Conservation (phyloP, 2,113 vertebrate species). For the Tetrax tetrax region DNA sequence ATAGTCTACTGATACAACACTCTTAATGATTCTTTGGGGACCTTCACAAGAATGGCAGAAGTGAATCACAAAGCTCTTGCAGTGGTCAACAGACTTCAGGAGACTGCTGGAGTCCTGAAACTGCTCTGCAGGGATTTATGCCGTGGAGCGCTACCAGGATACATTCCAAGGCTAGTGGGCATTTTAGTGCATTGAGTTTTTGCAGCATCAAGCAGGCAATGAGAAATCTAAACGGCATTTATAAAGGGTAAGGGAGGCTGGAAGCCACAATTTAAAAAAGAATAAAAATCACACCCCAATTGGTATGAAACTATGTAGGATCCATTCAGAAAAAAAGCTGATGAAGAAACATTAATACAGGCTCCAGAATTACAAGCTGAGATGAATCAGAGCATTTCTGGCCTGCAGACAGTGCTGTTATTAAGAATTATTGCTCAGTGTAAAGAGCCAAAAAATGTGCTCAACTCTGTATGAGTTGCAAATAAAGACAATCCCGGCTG, state of each 20-base stretch:
- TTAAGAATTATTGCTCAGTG: conserved; percentile 40
- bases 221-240: background rate
- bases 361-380: conserved; percentile 41
- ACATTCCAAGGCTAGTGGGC: background rate
- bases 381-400: conserved; percentile 55
- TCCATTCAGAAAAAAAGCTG: conserved; percentile 43
- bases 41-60: background rate
- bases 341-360: conserved; percentile 14
- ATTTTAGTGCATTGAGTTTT: background rate
- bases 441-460: conserved; percentile 42
- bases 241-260: background rate
- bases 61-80: background rate
- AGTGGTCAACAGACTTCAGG: background rate
- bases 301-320: conserved; percentile 16
- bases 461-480: conserved; percentile 16
- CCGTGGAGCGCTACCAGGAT: background rate
- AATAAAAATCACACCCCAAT: background rate
- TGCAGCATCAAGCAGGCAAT: background rate
- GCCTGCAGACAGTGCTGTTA: conserved; percentile 43
- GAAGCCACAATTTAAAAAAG: background rate
- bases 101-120: background rate
- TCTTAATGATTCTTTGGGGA: background rate
- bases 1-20: background rate
- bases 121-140: background rate
- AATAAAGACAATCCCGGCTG: conserved; percentile 6